phyloP scores from a whole-genome alignment of 2,797 vertebrate genomes.

The Threskiornis aethiopicus region DNA sequence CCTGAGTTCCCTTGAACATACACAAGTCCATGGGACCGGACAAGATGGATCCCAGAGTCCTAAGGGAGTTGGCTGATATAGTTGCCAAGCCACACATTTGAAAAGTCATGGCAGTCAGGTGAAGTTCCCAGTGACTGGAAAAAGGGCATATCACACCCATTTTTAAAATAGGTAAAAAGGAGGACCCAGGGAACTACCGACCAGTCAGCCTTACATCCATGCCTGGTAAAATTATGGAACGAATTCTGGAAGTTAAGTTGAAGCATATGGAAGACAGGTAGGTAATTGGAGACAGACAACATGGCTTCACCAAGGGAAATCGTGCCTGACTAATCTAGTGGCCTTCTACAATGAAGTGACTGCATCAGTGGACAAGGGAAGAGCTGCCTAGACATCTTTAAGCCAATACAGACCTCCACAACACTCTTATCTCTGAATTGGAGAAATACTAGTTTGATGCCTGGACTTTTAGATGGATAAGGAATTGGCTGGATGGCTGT shows the following conservation, averaged over 20 bases:
- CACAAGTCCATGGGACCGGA: neutral
- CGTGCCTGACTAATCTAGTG: neutral
- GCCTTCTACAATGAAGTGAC: neutral
- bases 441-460: neutral
- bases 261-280: neutral
- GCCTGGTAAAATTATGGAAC: too few species aligned
- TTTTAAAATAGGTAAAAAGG: neutral
- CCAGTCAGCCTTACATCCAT: neutral
- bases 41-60: neutral
- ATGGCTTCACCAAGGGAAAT: neutral
- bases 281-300: neutral
- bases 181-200: too few species aligned
- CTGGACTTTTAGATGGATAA: neutral
- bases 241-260: neutral
- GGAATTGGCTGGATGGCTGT: too few species aligned
- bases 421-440: neutral
- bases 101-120: neutral
- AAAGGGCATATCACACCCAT: neutral
- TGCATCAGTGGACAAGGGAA: neutral
- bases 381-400: neutral
- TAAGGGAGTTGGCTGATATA: neutral
- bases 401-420: too few species aligned
- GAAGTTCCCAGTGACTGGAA: neutral
- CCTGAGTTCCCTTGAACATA: neutral
- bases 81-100: neutral